These are phyloP conservation scores for Geococcyx californianus DNA, from an alignment of 2,113 vertebrate species.

Conservation along the genomic window DNA sequence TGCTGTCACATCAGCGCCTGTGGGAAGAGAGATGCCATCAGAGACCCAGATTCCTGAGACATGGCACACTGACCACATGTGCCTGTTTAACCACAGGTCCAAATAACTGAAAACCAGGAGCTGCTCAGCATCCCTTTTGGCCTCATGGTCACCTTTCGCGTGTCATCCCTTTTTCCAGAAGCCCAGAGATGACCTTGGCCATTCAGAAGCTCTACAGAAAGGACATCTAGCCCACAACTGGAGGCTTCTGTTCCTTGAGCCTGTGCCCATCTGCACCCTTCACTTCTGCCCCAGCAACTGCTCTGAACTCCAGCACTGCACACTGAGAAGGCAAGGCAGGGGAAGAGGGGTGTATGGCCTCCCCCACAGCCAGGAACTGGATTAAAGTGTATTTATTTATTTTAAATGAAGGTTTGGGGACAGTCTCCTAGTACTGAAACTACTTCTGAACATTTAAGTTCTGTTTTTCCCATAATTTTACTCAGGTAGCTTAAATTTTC, in stretches of 20 bases:
- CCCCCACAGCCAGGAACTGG: neutral
- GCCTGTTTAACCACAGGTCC: rapidly evolving
- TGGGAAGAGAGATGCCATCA: neutral
- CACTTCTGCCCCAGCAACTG: neutral
- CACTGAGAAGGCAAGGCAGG: rapidly evolving
- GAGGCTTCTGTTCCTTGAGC: neutral
- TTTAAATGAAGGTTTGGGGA: neutral
- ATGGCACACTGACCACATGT: rapidly evolving
- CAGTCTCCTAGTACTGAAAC: neutral
- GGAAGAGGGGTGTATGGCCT: no score
- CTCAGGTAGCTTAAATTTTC: neutral
- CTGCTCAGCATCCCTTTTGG: rapidly evolving
- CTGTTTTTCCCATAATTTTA: neutral
- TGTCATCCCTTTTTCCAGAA: rapidly evolving
- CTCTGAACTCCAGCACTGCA: rapidly evolving
- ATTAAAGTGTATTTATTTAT: neutral
- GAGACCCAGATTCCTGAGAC: rapidly evolving
- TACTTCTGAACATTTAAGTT: neutral
- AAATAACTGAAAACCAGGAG: rapidly evolving
- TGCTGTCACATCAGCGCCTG: conserved; percentile 82
- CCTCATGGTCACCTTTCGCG: rapidly evolving
- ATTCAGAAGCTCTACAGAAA: neutral
- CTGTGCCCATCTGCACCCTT: rapidly evolving
- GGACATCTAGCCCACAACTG: neutral
- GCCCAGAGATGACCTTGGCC: rapidly evolving